A percentile compares a stretch with the other conserved stretches of the same genome.
Evolutionary conservation across 1,140 invertebrate species (phyloP).

Genomic region (Aethina tumida): DNA sequence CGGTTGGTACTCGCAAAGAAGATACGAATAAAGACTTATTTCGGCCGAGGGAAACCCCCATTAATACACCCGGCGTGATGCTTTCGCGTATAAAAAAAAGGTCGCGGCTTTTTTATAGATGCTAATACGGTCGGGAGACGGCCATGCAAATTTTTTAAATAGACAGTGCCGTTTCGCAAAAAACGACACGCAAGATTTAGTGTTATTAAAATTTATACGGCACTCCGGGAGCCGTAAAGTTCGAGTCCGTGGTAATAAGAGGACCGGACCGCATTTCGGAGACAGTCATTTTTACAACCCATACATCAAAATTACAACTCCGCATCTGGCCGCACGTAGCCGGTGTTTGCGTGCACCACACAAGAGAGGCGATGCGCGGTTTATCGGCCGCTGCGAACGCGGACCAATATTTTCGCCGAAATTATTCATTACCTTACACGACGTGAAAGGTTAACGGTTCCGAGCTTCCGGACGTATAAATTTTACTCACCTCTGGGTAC

Average conservation of each 20-base stretch:
- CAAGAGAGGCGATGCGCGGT: too few relatives aligned
- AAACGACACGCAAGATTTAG: conserved; percentile 12
- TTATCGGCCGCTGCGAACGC: background rate
- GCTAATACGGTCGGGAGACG: conserved; percentile 8
- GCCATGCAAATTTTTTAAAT: conserved; percentile 16
- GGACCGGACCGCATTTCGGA: conserved; percentile 9
- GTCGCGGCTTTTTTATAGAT: conserved; percentile 9
- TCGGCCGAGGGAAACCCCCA: too few relatives aligned
- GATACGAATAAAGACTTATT: too few relatives aligned
- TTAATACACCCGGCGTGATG: too few relatives aligned
- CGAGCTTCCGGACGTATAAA: conserved; percentile 1
- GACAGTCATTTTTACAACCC: conserved; percentile 11
- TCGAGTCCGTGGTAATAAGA: conserved; percentile 5
- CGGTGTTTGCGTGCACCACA: too few relatives aligned
- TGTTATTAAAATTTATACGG: conserved; percentile 16
- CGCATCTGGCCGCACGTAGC: too few relatives aligned
- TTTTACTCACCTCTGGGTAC: conserved; percentile 32
- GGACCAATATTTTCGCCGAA: background rate
- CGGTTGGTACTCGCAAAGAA: too few relatives aligned
- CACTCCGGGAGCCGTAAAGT: conserved; percentile 6
- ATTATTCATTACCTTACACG: background rate
- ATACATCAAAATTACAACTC: conserved; percentile 10
- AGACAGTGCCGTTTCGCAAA: conserved; percentile 12
- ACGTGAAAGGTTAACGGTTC: conserved; percentile 5
- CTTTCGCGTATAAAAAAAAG: conserved; percentile 5